These are phyloP conservation scores for Rhinoderma darwinii DNA, from an alignment of 2,113 vertebrate species.

Conservation along the genomic window DNA sequence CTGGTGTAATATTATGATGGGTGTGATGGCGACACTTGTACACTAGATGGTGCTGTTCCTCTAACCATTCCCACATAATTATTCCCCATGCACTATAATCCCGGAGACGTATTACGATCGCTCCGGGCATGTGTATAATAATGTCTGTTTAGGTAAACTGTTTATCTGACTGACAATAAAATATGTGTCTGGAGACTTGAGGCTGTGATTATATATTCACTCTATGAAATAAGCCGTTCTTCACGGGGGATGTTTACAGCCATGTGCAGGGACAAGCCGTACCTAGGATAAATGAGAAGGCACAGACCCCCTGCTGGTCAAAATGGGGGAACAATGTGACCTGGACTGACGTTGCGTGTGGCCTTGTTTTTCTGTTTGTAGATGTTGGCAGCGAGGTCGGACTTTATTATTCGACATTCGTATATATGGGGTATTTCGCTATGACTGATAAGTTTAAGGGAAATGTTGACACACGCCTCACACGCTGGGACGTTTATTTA, in stretches of 20 bases:
- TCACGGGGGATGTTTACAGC: not conserved
- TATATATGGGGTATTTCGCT: no score
- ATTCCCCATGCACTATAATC: not conserved
- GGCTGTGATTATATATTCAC: not conserved
- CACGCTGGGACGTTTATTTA: no score
- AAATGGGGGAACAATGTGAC: not conserved
- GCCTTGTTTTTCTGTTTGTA: not conserved
- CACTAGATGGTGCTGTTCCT: constrained; percentile 17
- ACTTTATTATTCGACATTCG: no score
- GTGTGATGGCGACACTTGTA: not conserved
- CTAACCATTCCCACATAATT: not conserved
- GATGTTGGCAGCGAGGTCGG: no score
- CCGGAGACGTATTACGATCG: not conserved
- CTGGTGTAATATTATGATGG: no score
- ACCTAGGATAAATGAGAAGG: not conserved
- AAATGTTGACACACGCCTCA: no score
- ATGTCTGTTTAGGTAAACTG: not conserved
- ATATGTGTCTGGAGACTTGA: not conserved
- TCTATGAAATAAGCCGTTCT: not conserved
- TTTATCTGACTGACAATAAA: not conserved
- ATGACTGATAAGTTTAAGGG: no score
- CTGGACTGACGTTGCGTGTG: not conserved
- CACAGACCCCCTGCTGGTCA: not conserved
- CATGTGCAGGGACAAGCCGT: not conserved
- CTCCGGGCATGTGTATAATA: not conserved